A percentile compares a stretch with the other conserved stretches of the same genome.
phyloP scores from a whole-genome alignment of 2,113 vertebrate genomes.

The Oxygymnocypris stewartii region DNA sequence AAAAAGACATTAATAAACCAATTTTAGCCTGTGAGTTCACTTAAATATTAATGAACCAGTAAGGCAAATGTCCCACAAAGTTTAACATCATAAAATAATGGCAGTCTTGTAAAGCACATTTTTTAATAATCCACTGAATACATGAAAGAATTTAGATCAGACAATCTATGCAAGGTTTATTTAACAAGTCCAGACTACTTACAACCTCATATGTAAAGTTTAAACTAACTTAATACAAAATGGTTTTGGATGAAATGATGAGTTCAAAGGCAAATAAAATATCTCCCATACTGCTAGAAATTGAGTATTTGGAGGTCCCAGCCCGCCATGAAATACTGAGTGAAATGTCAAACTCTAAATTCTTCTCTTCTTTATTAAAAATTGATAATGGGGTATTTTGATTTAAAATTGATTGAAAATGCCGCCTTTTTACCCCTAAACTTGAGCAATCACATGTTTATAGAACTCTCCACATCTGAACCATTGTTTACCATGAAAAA shows the following conservation, averaged over 20 bases:
- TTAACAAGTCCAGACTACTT: slow-evolving; percentile 45
- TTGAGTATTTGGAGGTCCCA: slow-evolving; percentile 67
- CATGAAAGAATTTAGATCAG: slow-evolving; percentile 23
- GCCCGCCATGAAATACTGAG: slow-evolving; percentile 72
- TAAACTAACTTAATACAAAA: slow-evolving; percentile 66
- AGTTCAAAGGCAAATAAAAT: slow-evolving; percentile 63
- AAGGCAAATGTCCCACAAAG: slow-evolving; percentile 52
- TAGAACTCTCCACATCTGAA: background rate
- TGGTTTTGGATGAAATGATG: slow-evolving; percentile 23
- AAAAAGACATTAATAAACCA: slow-evolving; percentile 58
- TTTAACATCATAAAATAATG: slow-evolving; percentile 55
- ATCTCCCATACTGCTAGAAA: slow-evolving; percentile 67
- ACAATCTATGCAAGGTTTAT: slow-evolving; percentile 43
- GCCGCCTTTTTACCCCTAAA: too few species aligned
- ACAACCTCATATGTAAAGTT: slow-evolving; percentile 57
- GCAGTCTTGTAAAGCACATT: slow-evolving; percentile 53
- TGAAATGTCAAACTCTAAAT: slow-evolving; percentile 53
- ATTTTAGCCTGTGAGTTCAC: slow-evolving; percentile 63
- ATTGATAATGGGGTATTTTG: slow-evolving; percentile 18
- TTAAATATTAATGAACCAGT: slow-evolving; percentile 57
- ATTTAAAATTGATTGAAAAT: too few species aligned
- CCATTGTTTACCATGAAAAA: background rate
- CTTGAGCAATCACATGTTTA: background rate
- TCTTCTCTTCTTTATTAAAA: slow-evolving; percentile 49
- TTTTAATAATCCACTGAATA: slow-evolving; percentile 60